phyloP scores from a whole-genome alignment of 1,140 invertebrate species.

The Ceratosolen fusciceps region DNA sequence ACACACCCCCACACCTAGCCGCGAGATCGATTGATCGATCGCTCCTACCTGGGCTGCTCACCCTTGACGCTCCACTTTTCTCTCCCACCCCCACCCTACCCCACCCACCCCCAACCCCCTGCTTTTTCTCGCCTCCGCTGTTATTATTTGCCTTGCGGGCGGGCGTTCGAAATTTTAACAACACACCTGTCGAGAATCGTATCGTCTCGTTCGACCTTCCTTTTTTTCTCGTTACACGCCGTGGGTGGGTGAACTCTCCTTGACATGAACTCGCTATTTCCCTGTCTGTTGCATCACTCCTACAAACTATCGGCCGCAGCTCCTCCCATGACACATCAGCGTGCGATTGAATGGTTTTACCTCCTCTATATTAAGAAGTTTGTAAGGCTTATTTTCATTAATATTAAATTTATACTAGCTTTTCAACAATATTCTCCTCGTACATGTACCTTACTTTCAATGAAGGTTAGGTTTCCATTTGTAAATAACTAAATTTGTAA shows the following conservation, averaged over 20 bases:
- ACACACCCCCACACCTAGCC: too few relatives aligned
- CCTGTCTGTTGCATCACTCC: slow-evolving; percentile 34
- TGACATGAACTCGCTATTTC: slow-evolving; percentile 15
- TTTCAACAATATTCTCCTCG: too few relatives aligned
- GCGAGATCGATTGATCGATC: too few relatives aligned
- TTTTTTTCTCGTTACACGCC: slow-evolving; percentile 43
- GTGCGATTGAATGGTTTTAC: slow-evolving; percentile 34
- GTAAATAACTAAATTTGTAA: too few relatives aligned
- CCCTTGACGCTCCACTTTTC: too few relatives aligned
- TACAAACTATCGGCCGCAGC: slow-evolving; percentile 21
- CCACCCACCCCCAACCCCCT: too few relatives aligned
- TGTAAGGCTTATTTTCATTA: slow-evolving; percentile 27
- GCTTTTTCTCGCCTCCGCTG: background rate
- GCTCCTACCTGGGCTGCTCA: too few relatives aligned
- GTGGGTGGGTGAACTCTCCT: slow-evolving; percentile 40
- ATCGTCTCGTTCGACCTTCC: slow-evolving; percentile 37
- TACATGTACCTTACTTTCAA: too few relatives aligned
- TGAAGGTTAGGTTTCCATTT: slow-evolving; percentile 38
- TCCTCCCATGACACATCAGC: slow-evolving; percentile 45
- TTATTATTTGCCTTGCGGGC: background rate
- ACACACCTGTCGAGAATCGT: slow-evolving; percentile 28
- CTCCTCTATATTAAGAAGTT: slow-evolving; percentile 10
- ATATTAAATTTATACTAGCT: background rate
- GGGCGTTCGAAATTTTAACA: background rate
- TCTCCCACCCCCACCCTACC: too few relatives aligned